Evolutionary conservation across 2,113 vertebrate species (phyloP), one percentile per base, ranked within the genome.

Genomic region (Phylloscopus whistleri): DNA sequence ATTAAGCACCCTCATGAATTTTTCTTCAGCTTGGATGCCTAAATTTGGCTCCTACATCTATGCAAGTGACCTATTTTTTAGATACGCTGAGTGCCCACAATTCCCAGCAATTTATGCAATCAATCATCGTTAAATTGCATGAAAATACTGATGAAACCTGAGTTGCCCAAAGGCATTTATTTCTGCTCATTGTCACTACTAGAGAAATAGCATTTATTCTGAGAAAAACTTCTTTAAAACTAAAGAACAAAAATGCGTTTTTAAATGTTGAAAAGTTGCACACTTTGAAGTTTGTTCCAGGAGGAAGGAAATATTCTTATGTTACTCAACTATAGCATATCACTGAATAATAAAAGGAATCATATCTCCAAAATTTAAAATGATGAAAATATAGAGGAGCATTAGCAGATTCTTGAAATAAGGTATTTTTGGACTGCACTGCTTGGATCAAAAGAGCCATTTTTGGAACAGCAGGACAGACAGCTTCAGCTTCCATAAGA

Each of bases 111-210:
- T 91, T 89, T 79, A 39, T 51, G 35, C 52, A 84, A 94, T 92
- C 91, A 92, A 60, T 95, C 87, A 93, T 91, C 1, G 0, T 94
- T 92, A 87, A 82, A 68, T 72, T 93, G 74, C 63, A 75, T 6
- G 44, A 94, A 94, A 94, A 94, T 49, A 84, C 84, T 93, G 66
- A 89, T 75, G 66, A 79, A 92, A 91, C n/a, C 20, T 27, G 64
- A 44, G 84, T 44, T 82, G 44, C 74, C 69, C 9, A 6, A 16
- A 53, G 73, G 37, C 66, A 56, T 78, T 92, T 79, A 39, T 70
- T 93, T 90, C 67, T 87, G 46, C 35, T 86, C n/a, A 10, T 72
- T 89, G 48, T 37, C 68, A 41, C 39, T 89, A 35, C 43, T 62
- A 87, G 69, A 87, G 58, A 56, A 89, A 46, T 3, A 64, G 6